Evolutionary conservation across 2,888 invertebrate genomes (phyloP).

Genomic region (Troides oblongomaculatus): DNA sequence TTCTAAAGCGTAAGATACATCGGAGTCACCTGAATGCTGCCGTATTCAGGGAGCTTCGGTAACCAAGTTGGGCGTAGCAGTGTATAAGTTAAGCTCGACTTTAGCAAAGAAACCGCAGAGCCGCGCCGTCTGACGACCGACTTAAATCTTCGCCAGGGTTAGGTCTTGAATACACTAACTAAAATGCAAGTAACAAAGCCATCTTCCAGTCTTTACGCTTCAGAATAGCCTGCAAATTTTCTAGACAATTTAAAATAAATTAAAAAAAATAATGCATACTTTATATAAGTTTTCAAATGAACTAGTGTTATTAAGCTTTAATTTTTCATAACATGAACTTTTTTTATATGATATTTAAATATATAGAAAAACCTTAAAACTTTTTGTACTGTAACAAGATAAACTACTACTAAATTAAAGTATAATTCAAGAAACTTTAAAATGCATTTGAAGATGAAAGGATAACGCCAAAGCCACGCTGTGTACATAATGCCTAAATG

Average conservation of each 20-base stretch:
- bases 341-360: background rate
- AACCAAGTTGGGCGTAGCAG: slow-evolving; percentile 68
- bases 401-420: slow-evolving; percentile 1
- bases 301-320: no score
- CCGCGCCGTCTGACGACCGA: slow-evolving; percentile 66
- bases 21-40: slow-evolving; percentile 68
- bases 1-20: slow-evolving; percentile 55
- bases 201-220: slow-evolving; percentile 20
- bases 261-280: background rate
- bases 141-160: slow-evolving; percentile 58
- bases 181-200: slow-evolving; percentile 29
- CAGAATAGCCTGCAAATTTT: slow-evolving; percentile 14
- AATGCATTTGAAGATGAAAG: background rate
- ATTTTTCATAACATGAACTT: no score
- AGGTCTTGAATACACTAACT: slow-evolving; percentile 31
- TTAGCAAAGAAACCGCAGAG: slow-evolving; percentile 74
- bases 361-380: background rate
- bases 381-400: background rate
- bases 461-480: slow-evolving; percentile 21
- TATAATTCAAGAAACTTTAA: slow-evolving; percentile 7
- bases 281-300: no score
- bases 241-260: background rate
- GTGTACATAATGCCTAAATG: slow-evolving; percentile 55
- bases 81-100: slow-evolving; percentile 66
- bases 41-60: slow-evolving; percentile 62